Evolutionary conservation across 2,888 invertebrate genomes (phyloP), one percentile per base, ranked within the genome.

Genomic region (Aleiodes leptofemur): DNA sequence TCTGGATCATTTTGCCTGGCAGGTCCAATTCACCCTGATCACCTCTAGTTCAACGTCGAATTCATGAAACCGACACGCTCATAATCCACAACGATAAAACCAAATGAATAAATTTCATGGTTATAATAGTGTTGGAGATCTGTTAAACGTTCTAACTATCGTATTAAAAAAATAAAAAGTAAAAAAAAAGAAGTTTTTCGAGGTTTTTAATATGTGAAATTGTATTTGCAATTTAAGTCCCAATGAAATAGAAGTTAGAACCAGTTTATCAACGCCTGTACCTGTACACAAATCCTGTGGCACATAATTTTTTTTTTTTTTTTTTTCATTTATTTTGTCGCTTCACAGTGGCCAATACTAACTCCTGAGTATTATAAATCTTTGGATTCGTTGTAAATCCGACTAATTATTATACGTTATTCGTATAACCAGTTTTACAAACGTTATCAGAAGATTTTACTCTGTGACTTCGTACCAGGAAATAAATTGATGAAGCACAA

Each of bases 361-460:
- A 38, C 38, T 38, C 6, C 43, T 9, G 43, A 43, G 61, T 74
- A 77, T 79, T 80, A 79, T 80, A 80, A 80, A 80, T 80, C 76
- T 76, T 78, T 64, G 78, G 80, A 80, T 79, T 77, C 80, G 79
- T 80, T 78, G 80, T 79, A 79, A 80, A 79, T 69, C 78, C 78
- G 70, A 77, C 80, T 79, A 80, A 80, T 80, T 80, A 80, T 80
- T 80, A 80, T 79, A 79, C 80, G 74, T 53, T 76, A 77, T 80
- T 78, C 77, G 71, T 78, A 79, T 79, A 80, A 80, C 80, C 78
- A 69, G 80, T 79, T 80, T 74, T 66, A 51, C 38, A 51, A 43
- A 59, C 51, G 38, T 64, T 64, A 64, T 64, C 68, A 51, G 68
- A 38, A 34, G 31, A 31, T n/a, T 51, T 50, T 29, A 51, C 51